Evolutionary conservation across 2,888 invertebrate species (phyloP).

Genomic region (Athrips mouffetella): DNA sequence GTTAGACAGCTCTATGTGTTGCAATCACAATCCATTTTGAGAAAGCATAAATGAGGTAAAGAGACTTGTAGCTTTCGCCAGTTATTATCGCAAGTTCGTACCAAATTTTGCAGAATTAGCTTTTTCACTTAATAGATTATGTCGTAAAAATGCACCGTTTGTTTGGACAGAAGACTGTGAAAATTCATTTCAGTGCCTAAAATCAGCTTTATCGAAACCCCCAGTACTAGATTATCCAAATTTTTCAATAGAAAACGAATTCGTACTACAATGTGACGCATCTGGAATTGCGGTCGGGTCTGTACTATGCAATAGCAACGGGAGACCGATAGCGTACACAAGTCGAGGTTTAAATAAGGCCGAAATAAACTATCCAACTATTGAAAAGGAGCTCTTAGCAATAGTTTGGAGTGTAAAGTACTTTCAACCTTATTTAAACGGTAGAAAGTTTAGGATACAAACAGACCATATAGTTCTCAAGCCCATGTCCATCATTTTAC

Average conservation of each 20-base stretch:
- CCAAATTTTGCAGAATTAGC: conserved; percentile 12
- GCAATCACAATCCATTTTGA: too few relatives aligned
- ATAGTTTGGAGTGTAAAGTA: conserved; percentile 8
- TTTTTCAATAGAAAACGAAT: conserved; percentile 4
- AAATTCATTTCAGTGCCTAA: conserved; percentile 17
- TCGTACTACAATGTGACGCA: conserved; percentile 9
- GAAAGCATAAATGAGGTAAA: conserved; percentile 19
- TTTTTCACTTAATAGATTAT: conserved; percentile 7
- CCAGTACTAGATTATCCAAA: conserved; percentile 13
- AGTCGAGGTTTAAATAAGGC: conserved; percentile 11
- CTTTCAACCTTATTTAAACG: conserved; percentile 7
- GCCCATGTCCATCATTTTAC: too few relatives aligned
- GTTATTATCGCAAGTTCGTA: conserved; percentile 15
- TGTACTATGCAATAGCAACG: conserved; percentile 10
- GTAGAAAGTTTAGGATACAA: conserved; percentile 1
- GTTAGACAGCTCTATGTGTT: too few relatives aligned
- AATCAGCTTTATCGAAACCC: background rate
- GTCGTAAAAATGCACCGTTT: conserved; percentile 6
- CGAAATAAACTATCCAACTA: conserved; percentile 3
- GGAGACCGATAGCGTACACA: conserved; percentile 7
- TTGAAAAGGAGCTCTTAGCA: conserved; percentile 6
- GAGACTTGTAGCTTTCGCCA: conserved; percentile 14
- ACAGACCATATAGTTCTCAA: too few relatives aligned
- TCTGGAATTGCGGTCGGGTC: conserved; percentile 4
- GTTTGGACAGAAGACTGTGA: conserved; percentile 8